phyloP scores from a whole-genome alignment of 1,140 invertebrate species.

The Eupeodes corollae region DNA sequence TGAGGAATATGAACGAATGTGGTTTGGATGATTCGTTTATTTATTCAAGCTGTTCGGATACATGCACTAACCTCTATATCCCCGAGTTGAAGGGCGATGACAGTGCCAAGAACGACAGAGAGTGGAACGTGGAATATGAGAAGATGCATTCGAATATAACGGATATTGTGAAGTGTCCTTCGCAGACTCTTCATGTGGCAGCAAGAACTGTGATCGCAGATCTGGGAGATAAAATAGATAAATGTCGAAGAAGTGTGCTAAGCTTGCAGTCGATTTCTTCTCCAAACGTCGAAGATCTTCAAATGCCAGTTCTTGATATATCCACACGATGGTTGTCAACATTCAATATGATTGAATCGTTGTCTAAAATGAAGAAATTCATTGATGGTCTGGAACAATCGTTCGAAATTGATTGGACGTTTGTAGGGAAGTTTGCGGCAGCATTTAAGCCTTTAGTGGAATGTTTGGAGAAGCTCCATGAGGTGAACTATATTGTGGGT shows the following conservation, averaged over 20 bases:
- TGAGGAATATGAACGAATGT: not conserved
- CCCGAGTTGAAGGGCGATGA: not conserved
- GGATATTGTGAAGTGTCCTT: not conserved
- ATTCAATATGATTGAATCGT: not conserved
- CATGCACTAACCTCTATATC: not conserved
- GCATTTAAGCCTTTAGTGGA: not conserved
- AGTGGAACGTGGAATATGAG: not conserved
- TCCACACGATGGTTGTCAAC: conserved; percentile 1
- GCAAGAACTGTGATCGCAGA: not conserved
- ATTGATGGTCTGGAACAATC: not conserved
- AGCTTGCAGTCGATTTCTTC: not conserved
- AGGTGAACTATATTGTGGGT: not conserved
- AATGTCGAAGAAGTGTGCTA: not conserved
- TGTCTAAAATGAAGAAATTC: not conserved
- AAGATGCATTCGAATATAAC: not conserved
- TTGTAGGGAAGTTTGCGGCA: not conserved
- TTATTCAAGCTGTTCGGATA: not conserved
- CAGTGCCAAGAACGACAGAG: not conserved
- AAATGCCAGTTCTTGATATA: not conserved
- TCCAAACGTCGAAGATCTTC: not conserved
- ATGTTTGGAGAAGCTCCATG: not conserved
- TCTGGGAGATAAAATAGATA: not conserved
- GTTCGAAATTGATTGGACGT: not conserved
- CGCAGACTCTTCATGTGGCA: not conserved
- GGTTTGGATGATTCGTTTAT: not conserved